Conservation (phyloP, 2,888 invertebrate species). For the Diadegma fenestrale region DNA sequence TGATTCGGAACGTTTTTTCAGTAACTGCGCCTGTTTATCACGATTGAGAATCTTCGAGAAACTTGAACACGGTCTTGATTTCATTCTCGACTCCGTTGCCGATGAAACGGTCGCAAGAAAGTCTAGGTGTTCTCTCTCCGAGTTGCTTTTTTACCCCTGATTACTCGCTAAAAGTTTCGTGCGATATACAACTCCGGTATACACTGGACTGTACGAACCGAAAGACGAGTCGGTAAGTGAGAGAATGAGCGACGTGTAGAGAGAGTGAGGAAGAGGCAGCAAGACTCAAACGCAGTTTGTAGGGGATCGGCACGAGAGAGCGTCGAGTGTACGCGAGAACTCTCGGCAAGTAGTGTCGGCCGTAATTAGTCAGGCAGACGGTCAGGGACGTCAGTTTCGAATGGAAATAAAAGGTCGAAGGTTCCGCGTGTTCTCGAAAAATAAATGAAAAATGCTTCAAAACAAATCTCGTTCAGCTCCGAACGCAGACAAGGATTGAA, state of each 20-base stretch:
- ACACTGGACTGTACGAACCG: background rate
- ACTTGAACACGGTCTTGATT: slow-evolving; percentile 34
- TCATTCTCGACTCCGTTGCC: slow-evolving; percentile 32
- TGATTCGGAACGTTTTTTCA: background rate
- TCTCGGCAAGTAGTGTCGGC: slow-evolving; percentile 56
- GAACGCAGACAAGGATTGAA: background rate
- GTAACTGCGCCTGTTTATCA: background rate
- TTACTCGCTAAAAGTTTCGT: slow-evolving; percentile 54
- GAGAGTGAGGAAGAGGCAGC: slow-evolving; percentile 1
- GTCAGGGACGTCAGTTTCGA: slow-evolving; percentile 13
- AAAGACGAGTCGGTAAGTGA: slow-evolving; percentile 24
- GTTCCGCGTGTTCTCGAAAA: slow-evolving; percentile 24
- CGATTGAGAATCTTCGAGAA: slow-evolving; percentile 10
- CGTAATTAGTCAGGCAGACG: slow-evolving; percentile 62
- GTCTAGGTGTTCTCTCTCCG: slow-evolving; percentile 30
- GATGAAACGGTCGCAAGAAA: slow-evolving; percentile 42
- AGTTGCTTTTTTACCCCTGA: slow-evolving; percentile 17
- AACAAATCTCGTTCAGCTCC: background rate
- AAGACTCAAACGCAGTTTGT: slow-evolving; percentile 34
- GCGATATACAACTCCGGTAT: slow-evolving; percentile 19
- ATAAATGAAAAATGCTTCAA: background rate
- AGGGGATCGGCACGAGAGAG: slow-evolving; percentile 35
- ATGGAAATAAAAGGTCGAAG: slow-evolving; percentile 19
- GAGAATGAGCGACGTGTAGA: slow-evolving; percentile 19
- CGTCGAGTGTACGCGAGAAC: slow-evolving; percentile 24